Conservation (phyloP, 2,888 invertebrate species). For the Diarsia rubi region DNA sequence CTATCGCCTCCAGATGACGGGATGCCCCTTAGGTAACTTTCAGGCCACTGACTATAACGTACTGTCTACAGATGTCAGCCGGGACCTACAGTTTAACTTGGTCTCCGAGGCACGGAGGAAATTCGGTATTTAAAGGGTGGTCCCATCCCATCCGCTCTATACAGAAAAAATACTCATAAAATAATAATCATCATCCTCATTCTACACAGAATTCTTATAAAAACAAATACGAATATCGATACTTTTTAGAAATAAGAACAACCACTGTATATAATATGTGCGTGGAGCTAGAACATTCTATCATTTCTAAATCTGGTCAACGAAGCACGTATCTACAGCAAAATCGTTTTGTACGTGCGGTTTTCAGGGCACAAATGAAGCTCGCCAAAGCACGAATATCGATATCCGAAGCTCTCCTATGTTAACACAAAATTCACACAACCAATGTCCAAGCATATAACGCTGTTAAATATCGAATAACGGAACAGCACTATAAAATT, state of each 20-base stretch:
- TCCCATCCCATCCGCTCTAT: no score
- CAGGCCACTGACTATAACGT: no score
- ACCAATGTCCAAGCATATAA: conserved; percentile 32
- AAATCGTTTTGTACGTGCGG: conserved; percentile 50
- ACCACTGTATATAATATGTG: background rate
- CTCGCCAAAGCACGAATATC: conserved; percentile 54
- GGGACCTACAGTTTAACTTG: no score
- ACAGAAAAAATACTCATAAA: no score
- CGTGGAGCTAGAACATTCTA: background rate
- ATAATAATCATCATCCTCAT: no score
- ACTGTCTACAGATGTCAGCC: no score
- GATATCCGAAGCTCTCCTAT: conserved; percentile 40
- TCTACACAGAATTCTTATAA: background rate
- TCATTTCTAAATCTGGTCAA: conserved; percentile 3
- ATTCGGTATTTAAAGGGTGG: no score
- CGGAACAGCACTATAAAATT: conserved; percentile 49
- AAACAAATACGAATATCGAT: background rate
- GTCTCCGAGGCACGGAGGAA: no score
- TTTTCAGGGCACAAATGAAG: conserved; percentile 48
- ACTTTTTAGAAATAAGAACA: conserved; percentile 4
- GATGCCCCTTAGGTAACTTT: no score
- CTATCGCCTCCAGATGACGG: no score
- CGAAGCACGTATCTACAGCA: conserved; percentile 38
- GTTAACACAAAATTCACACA: conserved; percentile 37
- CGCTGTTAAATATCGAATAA: conserved; percentile 39